Base-by-base conservation (phyloP, 1,140 invertebrate genomes). In the Bombus sibiricus region DNA sequence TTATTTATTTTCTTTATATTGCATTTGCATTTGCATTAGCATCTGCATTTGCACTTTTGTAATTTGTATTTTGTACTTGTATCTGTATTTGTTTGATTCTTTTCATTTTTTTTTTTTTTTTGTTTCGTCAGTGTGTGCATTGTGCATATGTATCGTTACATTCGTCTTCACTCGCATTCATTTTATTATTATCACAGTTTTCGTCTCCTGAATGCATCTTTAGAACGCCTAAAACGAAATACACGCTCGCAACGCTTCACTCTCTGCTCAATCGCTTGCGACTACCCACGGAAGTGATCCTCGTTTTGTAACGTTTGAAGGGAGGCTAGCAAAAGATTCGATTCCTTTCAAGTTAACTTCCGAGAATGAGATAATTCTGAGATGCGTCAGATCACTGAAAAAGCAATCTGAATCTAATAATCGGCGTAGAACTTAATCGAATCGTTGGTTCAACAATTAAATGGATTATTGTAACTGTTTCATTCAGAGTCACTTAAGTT, bases 221-320 rank as follows among this genome's bases (percentile, higher is more conserved):
- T 57, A 43, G n/a, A 64, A 72, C 32, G 47, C 13, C 39, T 28
- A 57, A 59, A 41, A 74, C 43, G 59, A 62, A 47, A 84, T 72
- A 59, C 76, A 79, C 83, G 83, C 76, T 84, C 66, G 76, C 83
- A 84, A 84, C 83, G 83, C 83, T 84, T 84, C 83, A 79, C 83
- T 84, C 76, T 79, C 76, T 79, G 76, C 75, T 79, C 75, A 62
- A 79, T 72, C 76, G 32, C 57, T 69, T 66, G 13, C 25, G 32
- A 41, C n/a, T 34, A 83, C 34, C 28, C 18, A 66, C 4, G 9
- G 53, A 15, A 10, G 28, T 71, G 39, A 47, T 41, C 39, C 22
- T 47, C 6, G 39, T n/a, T 59, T 66, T 34, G 22, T 6, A 62
- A 59, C 25, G 47, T 69, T 74, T n/a, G 4, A 81, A 74, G 15